Base-by-base conservation (phyloP, 92 coral and sea anemone species). In the Parazoanthus swiftii region DNA sequence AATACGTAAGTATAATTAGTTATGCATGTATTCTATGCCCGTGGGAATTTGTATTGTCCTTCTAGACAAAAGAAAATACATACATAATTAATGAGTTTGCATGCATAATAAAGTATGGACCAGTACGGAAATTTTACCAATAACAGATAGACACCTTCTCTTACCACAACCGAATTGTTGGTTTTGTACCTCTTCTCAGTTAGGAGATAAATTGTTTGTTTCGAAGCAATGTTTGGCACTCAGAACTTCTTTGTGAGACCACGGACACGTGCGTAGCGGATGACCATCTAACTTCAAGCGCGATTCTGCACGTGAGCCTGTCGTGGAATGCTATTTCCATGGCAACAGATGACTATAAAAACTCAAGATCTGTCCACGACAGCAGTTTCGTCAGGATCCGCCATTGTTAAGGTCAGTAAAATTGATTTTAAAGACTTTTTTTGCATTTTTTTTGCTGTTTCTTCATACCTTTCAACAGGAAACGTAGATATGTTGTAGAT, bases 351-450 rank as follows among this genome's bases (percentile, higher is more conserved):
- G 39, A 37, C 13, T 29, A 72, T 0, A 8, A 8, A 14, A 33
- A 0, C 76, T 72, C 39, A 33, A 26, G 16, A 72, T 2, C 76
- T 72, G 21, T 15, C 43, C 4, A 10, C 2, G 18, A 10, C 35
- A 14, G 13, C 15, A 4, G 11, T 72, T 72, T 72, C 2, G 16
- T 33, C 6, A 7, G 1, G 14, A 11, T 6, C 18, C 77, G 77
- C 77, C 77, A 73, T 35, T 73, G 77, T 13, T 73, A 35, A 73
- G 77, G 77, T 73, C 2, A 73, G 74, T n/a, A 70, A 70, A 70
- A 70, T 5, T 25, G 74, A 29, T n/a, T 70, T 70, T 70, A 20
- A 15, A 25, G 35, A 58, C 66, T 58, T 58, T 58, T 1, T 13
- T 9, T 58, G 66, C 66, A 58, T 0, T 13, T 58, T 56, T 56